Evolutionary conservation across 92 coral and sea anemone genomes (phyloP).

Genomic region (Phenganax marumi): DNA sequence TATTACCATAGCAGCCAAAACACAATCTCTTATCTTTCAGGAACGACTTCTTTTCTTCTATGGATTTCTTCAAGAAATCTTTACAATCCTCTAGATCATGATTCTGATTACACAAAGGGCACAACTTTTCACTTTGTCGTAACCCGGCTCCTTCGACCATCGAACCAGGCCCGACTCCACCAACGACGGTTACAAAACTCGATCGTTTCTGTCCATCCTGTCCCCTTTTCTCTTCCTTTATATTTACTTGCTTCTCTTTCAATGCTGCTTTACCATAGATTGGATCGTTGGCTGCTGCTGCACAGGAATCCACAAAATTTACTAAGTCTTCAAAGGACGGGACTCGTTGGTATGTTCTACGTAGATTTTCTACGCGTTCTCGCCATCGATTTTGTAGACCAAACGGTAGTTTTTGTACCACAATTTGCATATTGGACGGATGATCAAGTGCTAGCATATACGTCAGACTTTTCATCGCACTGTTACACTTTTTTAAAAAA

Average conservation of each 20-base stretch:
- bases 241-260: slow-evolving; percentile 21
- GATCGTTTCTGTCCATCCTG: neutral
- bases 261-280: slow-evolving; percentile 58
- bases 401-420: slow-evolving; percentile 50
- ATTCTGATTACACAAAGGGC: slow-evolving; percentile 47
- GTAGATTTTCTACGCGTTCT: slow-evolving; percentile 36
- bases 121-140: too few relatives aligned
- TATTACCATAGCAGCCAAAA: slow-evolving; percentile 56
- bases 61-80: slow-evolving; percentile 37
- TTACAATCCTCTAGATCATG: slow-evolving; percentile 61
- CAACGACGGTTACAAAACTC: slow-evolving; percentile 20
- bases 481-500: slow-evolving; percentile 54
- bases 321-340: slow-evolving; percentile 39
- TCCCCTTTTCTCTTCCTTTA: neutral
- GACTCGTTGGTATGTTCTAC: slow-evolving; percentile 12
- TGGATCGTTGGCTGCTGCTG: slow-evolving; percentile 56
- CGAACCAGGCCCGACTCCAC: slow-evolving; percentile 29
- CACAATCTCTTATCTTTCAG: slow-evolving; percentile 44
- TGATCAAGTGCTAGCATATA: slow-evolving; percentile 57
- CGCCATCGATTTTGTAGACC: slow-evolving; percentile 61
- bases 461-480: slow-evolving; percentile 50
- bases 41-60: slow-evolving; percentile 52
- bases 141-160: slow-evolving; percentile 14
- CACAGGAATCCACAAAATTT: slow-evolving; percentile 42
- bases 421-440: slow-evolving; percentile 57